Evolutionary conservation across 1,140 invertebrate species (phyloP).

Genomic region (Ips nitidus): DNA sequence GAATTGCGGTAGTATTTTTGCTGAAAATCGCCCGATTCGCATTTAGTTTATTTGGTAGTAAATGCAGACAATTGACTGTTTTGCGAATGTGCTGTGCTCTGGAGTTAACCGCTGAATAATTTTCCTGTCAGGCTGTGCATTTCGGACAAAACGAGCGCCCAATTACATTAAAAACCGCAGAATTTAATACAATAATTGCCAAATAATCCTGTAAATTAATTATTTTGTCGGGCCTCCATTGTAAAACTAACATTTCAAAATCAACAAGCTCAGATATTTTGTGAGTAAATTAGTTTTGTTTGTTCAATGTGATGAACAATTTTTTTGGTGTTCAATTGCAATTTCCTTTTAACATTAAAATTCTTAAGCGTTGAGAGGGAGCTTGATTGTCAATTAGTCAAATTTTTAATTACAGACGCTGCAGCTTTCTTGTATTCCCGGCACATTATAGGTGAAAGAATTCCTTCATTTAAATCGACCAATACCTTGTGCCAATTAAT

Average conservation of each 20-base stretch:
- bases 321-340: too few relatives aligned
- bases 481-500: background rate
- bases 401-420: background rate
- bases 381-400: background rate
- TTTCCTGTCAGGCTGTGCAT: conserved; percentile 9
- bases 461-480: conserved; percentile 4
- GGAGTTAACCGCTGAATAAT: conserved; percentile 6
- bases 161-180: conserved; percentile 13
- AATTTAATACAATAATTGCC: conserved; percentile 18
- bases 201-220: conserved; percentile 19
- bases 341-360: too few relatives aligned
- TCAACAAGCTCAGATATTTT: conserved; percentile 6
- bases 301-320: too few relatives aligned
- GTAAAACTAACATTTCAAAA: conserved; percentile 16
- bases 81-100: background rate
- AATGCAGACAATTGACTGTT: conserved; percentile 6
- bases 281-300: too few relatives aligned
- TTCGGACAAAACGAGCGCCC: conserved; percentile 2
- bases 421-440: background rate
- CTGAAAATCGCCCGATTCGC: background rate
- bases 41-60: background rate
- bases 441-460: background rate
- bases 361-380: too few relatives aligned
- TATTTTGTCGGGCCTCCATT: background rate
- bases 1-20: background rate